phyloP scores from a whole-genome alignment of 1,140 invertebrate species.

The Bombus huntii region DNA sequence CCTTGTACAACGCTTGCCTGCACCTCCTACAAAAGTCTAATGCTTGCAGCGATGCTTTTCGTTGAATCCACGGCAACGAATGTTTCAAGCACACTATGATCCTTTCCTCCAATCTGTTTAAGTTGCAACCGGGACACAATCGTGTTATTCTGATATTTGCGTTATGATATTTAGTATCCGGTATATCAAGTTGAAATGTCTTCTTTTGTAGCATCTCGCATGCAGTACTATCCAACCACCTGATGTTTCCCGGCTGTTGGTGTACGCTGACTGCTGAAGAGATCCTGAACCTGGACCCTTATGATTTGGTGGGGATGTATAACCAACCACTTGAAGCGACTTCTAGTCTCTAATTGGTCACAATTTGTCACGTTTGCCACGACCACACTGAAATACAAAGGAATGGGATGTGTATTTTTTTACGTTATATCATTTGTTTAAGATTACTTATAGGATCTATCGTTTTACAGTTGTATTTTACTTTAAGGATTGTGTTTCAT shows the following conservation, averaged over 20 bases:
- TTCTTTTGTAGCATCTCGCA: not conserved
- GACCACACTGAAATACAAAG: not conserved
- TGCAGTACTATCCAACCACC: not conserved
- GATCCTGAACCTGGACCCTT: not conserved
- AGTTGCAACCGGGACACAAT: not conserved
- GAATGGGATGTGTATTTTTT: rapidly evolving
- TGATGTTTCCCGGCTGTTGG: not conserved
- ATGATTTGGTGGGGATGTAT: constrained; percentile 20
- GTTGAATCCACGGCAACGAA: not conserved
- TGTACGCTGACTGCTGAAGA: not conserved
- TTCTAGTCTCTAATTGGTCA: constrained; percentile 20
- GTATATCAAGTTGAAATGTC: not conserved
- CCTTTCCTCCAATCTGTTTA: not conserved
- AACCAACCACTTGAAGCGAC: not conserved
- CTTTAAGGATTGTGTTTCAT: not conserved
- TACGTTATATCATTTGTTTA: not conserved
- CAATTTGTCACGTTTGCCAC: no score
- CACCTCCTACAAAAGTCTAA: constrained; percentile 6
- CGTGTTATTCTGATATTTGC: not conserved
- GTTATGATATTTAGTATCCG: no score
- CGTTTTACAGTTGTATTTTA: not conserved
- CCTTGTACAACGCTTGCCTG: not conserved
- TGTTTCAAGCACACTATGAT: not conserved
- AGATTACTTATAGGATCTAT: not conserved
- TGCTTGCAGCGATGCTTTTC: not conserved